Evolutionary conservation across 2,888 invertebrate species (phyloP).

Genomic region (Didymodactylos carnosus): DNA sequence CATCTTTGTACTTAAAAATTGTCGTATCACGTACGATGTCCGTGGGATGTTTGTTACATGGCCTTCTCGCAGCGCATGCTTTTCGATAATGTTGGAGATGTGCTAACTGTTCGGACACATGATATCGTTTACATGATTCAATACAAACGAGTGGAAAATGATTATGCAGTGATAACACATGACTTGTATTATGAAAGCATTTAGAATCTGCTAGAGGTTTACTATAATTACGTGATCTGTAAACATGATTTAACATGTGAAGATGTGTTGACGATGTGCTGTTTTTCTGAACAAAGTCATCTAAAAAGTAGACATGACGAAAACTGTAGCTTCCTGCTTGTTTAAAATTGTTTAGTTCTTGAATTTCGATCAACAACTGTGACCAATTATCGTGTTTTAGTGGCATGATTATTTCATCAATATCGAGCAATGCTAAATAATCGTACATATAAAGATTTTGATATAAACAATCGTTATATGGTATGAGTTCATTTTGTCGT

Average conservation of each 20-base stretch:
- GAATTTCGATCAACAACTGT: neutral
- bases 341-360: neutral
- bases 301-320: neutral
- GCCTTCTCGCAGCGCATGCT: neutral
- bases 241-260: neutral
- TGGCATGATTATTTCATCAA: neutral
- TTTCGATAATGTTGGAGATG: neutral
- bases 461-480: neutral
- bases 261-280: neutral
- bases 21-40: neutral
- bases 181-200: neutral
- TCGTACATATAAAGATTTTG: neutral
- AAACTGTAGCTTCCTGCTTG: neutral
- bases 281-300: neutral
- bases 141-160: neutral
- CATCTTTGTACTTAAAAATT: neutral
- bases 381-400: neutral
- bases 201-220: neutral
- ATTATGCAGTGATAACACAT: neutral
- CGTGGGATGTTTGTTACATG: neutral
- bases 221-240: neutral
- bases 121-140: neutral
- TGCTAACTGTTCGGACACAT: neutral
- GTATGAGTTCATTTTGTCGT: neutral
- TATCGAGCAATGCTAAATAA: neutral